A percentile compares a stretch with the other conserved stretches of the same genome.
Conservation (phyloP, 2,888 invertebrate species). For the Branchellion lobata region DNA sequence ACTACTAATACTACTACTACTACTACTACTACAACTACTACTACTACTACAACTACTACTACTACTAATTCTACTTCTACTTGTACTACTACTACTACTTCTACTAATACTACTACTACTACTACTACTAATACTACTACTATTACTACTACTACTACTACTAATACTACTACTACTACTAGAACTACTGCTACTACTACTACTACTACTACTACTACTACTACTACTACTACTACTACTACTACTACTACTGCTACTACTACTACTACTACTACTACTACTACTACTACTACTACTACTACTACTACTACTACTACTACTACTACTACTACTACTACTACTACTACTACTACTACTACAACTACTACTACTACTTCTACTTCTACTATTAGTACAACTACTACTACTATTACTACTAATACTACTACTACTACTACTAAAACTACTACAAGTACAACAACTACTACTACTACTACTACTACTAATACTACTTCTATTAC, state of each 20-base stretch:
- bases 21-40: constrained; percentile 42
- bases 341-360: constrained; percentile 38
- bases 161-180: constrained; percentile 35
- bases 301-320: constrained; percentile 41
- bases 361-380: constrained; percentile 28
- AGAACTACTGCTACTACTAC: constrained; percentile 35
- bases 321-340: constrained; percentile 42
- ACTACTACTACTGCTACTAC: constrained; percentile 28
- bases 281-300: constrained; percentile 29
- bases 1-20: constrained; percentile 47
- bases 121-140: constrained; percentile 44
- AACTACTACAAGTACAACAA: not conserved
- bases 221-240: constrained; percentile 31
- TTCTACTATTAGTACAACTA: constrained; percentile 34
- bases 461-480: constrained; percentile 21
- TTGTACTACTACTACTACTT: too few relatives aligned
- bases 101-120: too few relatives aligned
- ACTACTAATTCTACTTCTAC: constrained; percentile 24
- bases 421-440: not conserved
- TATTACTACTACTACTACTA: constrained; percentile 45
- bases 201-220: constrained; percentile 42
- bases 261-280: constrained; percentile 34
- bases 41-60: constrained; percentile 27
- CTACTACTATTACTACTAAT: constrained; percentile 28
- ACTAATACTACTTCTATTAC: constrained; percentile 19